These are phyloP conservation scores for Maniola hyperantus DNA, from an alignment of 2,888 invertebrate genomes.

Conservation along the genomic window DNA sequence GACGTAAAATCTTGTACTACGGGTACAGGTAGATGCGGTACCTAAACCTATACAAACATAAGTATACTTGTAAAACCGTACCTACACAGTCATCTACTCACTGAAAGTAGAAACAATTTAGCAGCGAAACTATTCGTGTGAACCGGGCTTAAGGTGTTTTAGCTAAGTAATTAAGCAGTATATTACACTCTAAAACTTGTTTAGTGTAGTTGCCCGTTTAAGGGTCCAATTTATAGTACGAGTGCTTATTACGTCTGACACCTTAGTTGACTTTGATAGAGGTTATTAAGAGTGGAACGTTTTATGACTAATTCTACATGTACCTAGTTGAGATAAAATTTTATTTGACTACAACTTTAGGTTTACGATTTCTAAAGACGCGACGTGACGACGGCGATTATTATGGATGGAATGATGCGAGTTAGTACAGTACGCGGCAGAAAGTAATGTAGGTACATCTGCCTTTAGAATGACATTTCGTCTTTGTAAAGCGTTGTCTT, in stretches of 20 bases:
- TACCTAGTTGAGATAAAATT: slow-evolving; percentile 11
- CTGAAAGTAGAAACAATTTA: not conserved
- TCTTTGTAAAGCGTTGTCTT: too few relatives aligned
- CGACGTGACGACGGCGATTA: too few relatives aligned
- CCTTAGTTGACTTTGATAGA: slow-evolving; percentile 26
- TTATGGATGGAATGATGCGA: not conserved
- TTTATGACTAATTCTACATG: slow-evolving; percentile 10
- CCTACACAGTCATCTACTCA: too few relatives aligned
- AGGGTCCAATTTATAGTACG: slow-evolving; percentile 19
- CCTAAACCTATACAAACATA: not conserved
- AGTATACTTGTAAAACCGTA: not conserved
- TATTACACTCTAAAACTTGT: slow-evolving; percentile 32
- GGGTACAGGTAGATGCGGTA: not conserved
- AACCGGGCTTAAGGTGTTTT: slow-evolving; percentile 17
- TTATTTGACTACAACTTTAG: slow-evolving; percentile 4
- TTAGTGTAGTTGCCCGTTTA: slow-evolving; percentile 21
- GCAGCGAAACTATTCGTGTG: not conserved
- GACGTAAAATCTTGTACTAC: too few relatives aligned
- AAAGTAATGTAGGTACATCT: too few relatives aligned
- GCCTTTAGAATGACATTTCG: too few relatives aligned
- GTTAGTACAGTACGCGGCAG: not conserved
- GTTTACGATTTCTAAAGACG: slow-evolving; percentile 3
- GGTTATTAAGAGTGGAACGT: slow-evolving; percentile 20
- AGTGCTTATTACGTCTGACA: slow-evolving; percentile 21
- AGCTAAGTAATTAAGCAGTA: slow-evolving; percentile 38